Percentiles rank a stretch among this genome's conserved stretches.
Evolutionary conservation across 2,113 vertebrate genomes (phyloP).

Genomic region (Acrocephalus kingi): DNA sequence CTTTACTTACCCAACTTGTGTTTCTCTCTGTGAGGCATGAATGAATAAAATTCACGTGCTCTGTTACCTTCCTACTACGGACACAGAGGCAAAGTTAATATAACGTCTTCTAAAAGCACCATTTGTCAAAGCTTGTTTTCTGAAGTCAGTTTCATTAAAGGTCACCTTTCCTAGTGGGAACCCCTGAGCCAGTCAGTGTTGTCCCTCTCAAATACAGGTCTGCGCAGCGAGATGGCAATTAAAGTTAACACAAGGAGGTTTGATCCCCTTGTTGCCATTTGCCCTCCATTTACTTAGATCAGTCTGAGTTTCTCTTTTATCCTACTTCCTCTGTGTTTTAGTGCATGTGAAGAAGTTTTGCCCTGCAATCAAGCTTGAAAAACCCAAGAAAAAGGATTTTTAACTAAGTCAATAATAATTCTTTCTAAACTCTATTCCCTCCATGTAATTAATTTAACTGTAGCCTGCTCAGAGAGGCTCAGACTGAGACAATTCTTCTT

Average conservation of each 20-base stretch:
- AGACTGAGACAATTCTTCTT: not conserved
- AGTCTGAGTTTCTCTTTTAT: not conserved
- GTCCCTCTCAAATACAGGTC: not conserved
- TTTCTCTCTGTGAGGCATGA: not conserved
- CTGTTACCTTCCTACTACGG: not conserved
- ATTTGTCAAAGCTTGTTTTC: not conserved
- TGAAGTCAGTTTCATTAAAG: not conserved
- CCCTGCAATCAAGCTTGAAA: not conserved
- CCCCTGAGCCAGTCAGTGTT: rapidly evolving
- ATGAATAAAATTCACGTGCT: not conserved
- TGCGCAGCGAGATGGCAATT: not conserved
- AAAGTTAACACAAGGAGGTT: not conserved
- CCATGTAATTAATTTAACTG: not conserved
- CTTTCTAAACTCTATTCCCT: not conserved
- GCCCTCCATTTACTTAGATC: not conserved
- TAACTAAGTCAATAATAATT: not conserved
- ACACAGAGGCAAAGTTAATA: not conserved
- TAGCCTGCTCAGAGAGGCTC: not conserved
- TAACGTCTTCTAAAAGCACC: not conserved
- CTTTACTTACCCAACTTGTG: not conserved
- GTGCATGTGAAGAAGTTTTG: not conserved
- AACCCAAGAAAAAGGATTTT: not conserved
- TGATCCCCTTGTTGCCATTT: not conserved
- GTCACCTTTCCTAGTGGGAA: not conserved
- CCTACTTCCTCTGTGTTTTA: not conserved